These are phyloP conservation scores for Polydrusus tereticollis DNA, from an alignment of 2,888 invertebrate species.

Conservation along the genomic window DNA sequence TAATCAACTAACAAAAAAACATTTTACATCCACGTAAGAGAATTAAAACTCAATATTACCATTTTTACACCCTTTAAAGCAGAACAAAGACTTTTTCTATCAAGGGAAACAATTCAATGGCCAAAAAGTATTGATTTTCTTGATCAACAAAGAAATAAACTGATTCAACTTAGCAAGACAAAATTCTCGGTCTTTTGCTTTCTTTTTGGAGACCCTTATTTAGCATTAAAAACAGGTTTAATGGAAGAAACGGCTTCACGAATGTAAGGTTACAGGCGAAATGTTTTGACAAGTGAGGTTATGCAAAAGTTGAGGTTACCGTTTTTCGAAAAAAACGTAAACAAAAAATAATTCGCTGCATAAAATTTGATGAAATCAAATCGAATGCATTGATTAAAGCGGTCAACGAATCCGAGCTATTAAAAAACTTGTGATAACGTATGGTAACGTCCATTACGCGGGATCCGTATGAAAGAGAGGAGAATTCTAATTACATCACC, in stretches of 20 bases:
- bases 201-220: constrained; percentile 9
- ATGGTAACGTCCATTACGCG: constrained; percentile 39
- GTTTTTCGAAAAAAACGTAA: constrained; percentile 64
- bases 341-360: constrained; percentile 57
- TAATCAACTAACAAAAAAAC: not conserved
- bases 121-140: constrained; percentile 32
- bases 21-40: not conserved
- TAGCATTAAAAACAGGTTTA: constrained; percentile 25
- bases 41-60: constrained; percentile 20
- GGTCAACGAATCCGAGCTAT: not conserved
- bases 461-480: constrained; percentile 53
- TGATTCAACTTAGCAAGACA: constrained; percentile 14
- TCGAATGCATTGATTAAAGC: constrained; percentile 6
- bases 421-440: constrained; percentile 7
- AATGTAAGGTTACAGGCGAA: constrained; percentile 40
- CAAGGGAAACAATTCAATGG: not conserved
- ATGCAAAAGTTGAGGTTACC: constrained; percentile 67
- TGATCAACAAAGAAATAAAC: constrained; percentile 6
- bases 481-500: constrained; percentile 64
- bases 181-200: constrained; percentile 4
- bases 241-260: constrained; percentile 24
- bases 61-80: constrained; percentile 19
- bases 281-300: constrained; percentile 68
- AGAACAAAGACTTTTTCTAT: constrained; percentile 17
- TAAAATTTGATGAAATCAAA: constrained; percentile 3